Evolutionary conservation across 2,888 invertebrate genomes (phyloP).

Genomic region (Carabus problematicus): DNA sequence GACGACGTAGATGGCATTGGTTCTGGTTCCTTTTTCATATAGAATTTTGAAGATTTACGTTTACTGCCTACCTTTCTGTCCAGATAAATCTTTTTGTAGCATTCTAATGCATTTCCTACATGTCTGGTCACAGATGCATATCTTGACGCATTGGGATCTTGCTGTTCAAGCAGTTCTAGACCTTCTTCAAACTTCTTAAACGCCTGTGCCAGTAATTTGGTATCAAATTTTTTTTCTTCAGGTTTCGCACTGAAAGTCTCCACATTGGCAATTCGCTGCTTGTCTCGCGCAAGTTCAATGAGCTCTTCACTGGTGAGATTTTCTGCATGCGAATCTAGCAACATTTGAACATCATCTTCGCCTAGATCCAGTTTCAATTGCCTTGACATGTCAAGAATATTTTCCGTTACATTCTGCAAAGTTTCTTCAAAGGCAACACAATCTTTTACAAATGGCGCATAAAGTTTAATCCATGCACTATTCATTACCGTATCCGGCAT

Average conservation of each 20-base stretch:
- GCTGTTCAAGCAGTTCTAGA: slow-evolving; percentile 27
- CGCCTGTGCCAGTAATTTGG: neutral
- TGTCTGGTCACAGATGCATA: slow-evolving; percentile 1
- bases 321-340: slow-evolving; percentile 4
- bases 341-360: neutral
- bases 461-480: slow-evolving; percentile 21
- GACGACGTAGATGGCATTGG: neutral
- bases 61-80: slow-evolving; percentile 9
- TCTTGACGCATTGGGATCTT: slow-evolving; percentile 24
- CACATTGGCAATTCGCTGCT: neutral
- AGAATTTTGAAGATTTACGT: neutral
- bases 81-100: slow-evolving; percentile 37
- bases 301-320: slow-evolving; percentile 1
- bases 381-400: neutral
- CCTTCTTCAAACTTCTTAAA: slow-evolving; percentile 25
- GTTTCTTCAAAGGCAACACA: slow-evolving; percentile 7
- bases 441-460: slow-evolving; percentile 15
- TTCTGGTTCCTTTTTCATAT: neutral
- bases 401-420: neutral
- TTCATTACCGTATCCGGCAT: slow-evolving; percentile 15
- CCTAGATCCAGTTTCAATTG: neutral
- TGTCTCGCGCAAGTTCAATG: neutral
- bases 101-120: slow-evolving; percentile 29
- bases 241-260: neutral
- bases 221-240: no score